Conservation (phyloP, 2,113 vertebrate species). For the Chlamydotis undulata region DNA sequence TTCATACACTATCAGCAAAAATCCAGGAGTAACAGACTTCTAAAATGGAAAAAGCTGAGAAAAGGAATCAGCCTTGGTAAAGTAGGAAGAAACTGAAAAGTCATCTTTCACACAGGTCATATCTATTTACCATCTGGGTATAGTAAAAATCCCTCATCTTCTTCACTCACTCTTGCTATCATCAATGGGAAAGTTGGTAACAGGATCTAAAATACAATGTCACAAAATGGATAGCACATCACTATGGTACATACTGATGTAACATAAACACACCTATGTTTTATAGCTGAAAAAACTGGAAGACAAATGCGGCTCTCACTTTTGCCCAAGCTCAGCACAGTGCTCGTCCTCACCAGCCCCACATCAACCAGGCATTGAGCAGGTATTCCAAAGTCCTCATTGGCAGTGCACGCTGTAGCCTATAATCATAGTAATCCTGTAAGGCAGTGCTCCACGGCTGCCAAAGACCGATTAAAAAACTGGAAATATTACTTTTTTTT, state of each 20-base stretch:
- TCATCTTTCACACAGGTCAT: neutral
- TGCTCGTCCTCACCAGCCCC: neutral
- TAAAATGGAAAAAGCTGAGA: neutral
- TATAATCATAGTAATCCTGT: slow-evolving; percentile 26
- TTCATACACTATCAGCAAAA: neutral
- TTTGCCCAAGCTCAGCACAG: neutral
- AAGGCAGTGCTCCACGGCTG: slow-evolving; percentile 3
- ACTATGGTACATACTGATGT: neutral
- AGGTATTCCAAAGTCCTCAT: neutral
- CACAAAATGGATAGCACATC: neutral
- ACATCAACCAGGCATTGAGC: neutral
- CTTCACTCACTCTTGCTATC: neutral
- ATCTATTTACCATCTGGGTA: neutral
- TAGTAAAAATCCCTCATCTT: neutral
- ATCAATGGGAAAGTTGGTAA: neutral
- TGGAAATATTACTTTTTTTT: slow-evolving; percentile 51
- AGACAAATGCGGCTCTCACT: neutral
- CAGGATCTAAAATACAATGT: neutral
- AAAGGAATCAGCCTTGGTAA: neutral
- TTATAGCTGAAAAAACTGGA: neutral
- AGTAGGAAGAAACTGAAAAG: neutral
- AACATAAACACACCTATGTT: neutral
- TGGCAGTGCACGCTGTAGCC: neutral
- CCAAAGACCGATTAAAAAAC: slow-evolving; percentile 51
- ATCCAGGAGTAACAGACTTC: neutral